Conservation (phyloP, 1,140 invertebrate genomes). For the Thereuonema tuberculata region DNA sequence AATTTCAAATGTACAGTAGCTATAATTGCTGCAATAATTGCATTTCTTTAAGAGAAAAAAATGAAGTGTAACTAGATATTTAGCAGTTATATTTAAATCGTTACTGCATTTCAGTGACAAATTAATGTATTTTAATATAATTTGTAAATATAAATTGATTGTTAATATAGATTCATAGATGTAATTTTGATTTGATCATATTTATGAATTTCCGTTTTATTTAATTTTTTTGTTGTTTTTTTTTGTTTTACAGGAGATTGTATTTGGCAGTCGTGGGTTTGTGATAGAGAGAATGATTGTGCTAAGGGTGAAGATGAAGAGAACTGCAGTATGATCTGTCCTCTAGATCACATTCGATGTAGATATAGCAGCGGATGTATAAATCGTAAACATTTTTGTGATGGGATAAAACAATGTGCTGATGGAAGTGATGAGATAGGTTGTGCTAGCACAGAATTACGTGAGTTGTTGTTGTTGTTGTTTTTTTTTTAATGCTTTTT, state of each 20-base stretch:
- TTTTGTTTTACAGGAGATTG: constrained; percentile 41
- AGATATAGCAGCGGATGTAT: constrained; percentile 54
- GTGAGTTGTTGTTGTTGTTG: no score
- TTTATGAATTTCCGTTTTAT: not conserved
- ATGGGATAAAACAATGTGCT: constrained; percentile 54
- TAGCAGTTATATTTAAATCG: no score
- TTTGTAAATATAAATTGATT: no score
- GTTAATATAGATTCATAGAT: not conserved
- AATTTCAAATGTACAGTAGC: not conserved
- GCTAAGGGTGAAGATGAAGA: constrained; percentile 57
- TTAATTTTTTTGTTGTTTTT: not conserved
- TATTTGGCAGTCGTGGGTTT: constrained; percentile 57
- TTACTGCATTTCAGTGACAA: no score
- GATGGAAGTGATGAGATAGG: constrained; percentile 59
- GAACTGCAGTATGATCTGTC: constrained; percentile 43
- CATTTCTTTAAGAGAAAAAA: no score
- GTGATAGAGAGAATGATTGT: constrained; percentile 61
- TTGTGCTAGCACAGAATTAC: no score
- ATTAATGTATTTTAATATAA: no score
- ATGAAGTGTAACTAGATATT: no score
- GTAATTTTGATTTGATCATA: not conserved
- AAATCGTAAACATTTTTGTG: constrained; percentile 45
- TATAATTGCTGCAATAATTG: no score
- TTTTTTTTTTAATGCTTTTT: no score
- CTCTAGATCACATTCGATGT: constrained; percentile 52